A percentile compares a stretch with the other conserved stretches of the same genome.
Evolutionary conservation across 2,888 invertebrate genomes (phyloP).

Genomic region (Deilephila elpenor): DNA sequence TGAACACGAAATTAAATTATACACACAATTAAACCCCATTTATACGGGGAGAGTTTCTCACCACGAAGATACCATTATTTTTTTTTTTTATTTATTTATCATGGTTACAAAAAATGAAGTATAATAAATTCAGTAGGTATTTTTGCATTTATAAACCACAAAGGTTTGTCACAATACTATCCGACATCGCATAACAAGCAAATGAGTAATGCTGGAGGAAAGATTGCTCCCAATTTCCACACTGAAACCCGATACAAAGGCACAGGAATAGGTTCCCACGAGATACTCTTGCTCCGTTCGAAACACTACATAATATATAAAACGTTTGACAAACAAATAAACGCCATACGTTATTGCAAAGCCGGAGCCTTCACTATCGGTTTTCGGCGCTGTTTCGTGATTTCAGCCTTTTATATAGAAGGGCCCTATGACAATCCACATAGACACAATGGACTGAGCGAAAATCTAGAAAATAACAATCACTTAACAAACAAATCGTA

Average conservation of each 20-base stretch:
- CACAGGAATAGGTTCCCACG: constrained; percentile 10
- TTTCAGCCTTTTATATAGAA: background rate
- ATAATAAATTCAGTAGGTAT: no score
- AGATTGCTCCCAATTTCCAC: constrained; percentile 10
- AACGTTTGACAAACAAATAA: constrained; percentile 22
- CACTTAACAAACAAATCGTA: no score
- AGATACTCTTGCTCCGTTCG: background rate
- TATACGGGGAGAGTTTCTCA: no score
- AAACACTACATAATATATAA: constrained; percentile 12
- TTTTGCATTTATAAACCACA: no score
- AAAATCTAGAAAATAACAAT: background rate
- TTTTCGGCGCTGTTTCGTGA: background rate
- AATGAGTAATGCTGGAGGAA: background rate
- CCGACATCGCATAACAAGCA: background rate
- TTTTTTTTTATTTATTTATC: no score
- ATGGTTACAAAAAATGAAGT: no score
- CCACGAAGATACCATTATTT: no score
- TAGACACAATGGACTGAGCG: background rate
- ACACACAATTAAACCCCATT: no score
- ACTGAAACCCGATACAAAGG: background rate
- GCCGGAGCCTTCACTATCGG: background rate
- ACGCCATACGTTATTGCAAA: constrained; percentile 7
- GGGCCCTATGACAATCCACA: no score
- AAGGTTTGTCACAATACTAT: background rate
- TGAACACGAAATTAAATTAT: no score